phyloP scores from a whole-genome alignment of 2,888 invertebrate genomes.

The Linyphia triangularis region DNA sequence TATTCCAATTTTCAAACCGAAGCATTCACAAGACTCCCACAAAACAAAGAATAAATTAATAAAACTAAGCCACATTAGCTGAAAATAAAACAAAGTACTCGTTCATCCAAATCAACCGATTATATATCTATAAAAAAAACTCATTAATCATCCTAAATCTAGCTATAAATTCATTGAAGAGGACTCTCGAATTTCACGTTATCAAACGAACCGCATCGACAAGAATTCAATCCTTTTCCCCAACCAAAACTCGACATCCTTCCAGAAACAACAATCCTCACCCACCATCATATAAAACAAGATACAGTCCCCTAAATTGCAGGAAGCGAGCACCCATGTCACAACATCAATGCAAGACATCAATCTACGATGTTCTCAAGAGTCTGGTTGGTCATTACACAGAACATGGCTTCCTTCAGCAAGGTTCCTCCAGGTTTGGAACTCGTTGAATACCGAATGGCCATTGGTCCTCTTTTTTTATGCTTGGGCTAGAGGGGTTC shows the following conservation, averaged over 20 bases:
- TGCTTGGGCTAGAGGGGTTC: background rate
- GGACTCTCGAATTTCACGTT: too few relatives aligned
- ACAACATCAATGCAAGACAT: background rate
- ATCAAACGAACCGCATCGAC: too few relatives aligned
- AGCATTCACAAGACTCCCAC: too few relatives aligned
- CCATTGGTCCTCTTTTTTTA: constrained; percentile 35
- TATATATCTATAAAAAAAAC: too few relatives aligned
- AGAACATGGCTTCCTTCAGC: background rate
- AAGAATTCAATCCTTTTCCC: background rate
- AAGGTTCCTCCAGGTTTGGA: background rate
- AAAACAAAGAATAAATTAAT: too few relatives aligned
- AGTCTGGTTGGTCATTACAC: background rate
- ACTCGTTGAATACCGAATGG: constrained; percentile 56
- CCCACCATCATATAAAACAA: background rate
- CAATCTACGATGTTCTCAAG: background rate
- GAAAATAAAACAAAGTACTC: too few relatives aligned
- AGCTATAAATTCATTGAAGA: too few relatives aligned
- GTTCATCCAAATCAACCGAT: too few relatives aligned
- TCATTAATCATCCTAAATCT: too few relatives aligned
- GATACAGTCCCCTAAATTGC: background rate
- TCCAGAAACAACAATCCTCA: background rate
- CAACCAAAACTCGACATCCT: too few relatives aligned
- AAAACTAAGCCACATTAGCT: too few relatives aligned
- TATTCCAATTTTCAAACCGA: too few relatives aligned
- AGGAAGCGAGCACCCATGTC: background rate